Percentiles rank a stretch among this genome's conserved stretches.
These are phyloP conservation scores for Villa cingulata DNA, from an alignment of 2,888 invertebrate species.

Conservation along the genomic window DNA sequence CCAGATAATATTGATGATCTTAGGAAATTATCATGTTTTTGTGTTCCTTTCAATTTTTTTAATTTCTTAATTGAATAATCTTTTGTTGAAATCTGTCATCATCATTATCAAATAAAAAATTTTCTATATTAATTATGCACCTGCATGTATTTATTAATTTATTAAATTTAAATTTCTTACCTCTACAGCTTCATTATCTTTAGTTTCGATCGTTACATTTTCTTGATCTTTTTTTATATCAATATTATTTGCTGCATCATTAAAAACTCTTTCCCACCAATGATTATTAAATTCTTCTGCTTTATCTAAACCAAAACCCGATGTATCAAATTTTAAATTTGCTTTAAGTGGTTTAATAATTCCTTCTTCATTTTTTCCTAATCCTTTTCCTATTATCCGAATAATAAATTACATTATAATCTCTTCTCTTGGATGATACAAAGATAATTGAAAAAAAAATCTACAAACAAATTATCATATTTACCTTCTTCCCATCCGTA, in stretches of 20 bases:
- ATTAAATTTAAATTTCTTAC: conserved; percentile 19
- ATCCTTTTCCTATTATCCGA: conserved; percentile 46
- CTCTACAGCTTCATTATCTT: conserved; percentile 27
- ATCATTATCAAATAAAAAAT: background rate
- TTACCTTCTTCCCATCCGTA: conserved; percentile 34
- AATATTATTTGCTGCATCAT: conserved; percentile 58
- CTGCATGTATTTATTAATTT: background rate
- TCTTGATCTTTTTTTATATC: conserved; percentile 35
- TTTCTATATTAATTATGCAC: too few species aligned
- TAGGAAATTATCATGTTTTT: conserved; percentile 24
- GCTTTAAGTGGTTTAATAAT: conserved; percentile 65
- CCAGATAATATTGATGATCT: conserved; percentile 23
- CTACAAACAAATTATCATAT: background rate
- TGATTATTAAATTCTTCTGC: conserved; percentile 63
- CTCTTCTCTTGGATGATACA: too few species aligned
- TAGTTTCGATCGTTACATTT: conserved; percentile 17
- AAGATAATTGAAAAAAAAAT: background rate
- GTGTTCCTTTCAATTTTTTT: conserved; percentile 9
- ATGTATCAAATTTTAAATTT: conserved; percentile 62
- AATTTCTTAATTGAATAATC: conserved; percentile 14
- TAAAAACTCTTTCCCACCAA: conserved; percentile 73
- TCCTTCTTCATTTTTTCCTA: conserved; percentile 69
- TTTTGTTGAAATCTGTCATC: conserved; percentile 16
- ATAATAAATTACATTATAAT: background rate
- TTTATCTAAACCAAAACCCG: conserved; percentile 64